Base-by-base conservation (phyloP, 2,113 vertebrate species). In the Callipepla californica region DNA sequence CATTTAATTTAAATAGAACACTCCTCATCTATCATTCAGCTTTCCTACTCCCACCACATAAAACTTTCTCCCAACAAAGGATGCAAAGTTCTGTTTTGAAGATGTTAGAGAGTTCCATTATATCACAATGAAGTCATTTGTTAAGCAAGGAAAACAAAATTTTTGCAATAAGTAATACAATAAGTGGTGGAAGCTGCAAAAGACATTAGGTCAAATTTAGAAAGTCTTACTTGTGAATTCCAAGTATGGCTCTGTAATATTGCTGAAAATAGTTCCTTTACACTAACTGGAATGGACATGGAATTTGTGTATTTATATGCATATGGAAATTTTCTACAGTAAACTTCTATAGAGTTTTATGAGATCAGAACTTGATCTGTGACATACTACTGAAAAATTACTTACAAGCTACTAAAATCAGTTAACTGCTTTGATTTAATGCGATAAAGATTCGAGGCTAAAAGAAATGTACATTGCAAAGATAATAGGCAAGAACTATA, bases 161-260 rank as follows among this genome's bases (percentile, higher is more conserved):
- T 97, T 93, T 89, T 95, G 59, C 48, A 89, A 89, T 87, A 95
- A 86, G 63, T 95, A 93, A 79, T 91, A 88, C 30, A 89, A 47
- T 91, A 90, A 65, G 32, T 85, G 40, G 65, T 92, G 4, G 91
- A 97, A 93, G 67, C 85, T 93, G 89, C 95, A 96, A 97, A 98
- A 96, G 57, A 81, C 85, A 97, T 97, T 97, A 97, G 95, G 91
- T 94, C 92, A 97, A 95, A 92, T 92, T 96, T 96, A 97, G 96
- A 96, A 96, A 95, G 61, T 73, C 79, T 94, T 93, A 93, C 84
- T 95, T 96, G 67, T 93, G 95, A 96, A 97, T 98, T 97, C 86
- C 85, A 97, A 97, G 92, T 62, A 90, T 67, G 90, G 38, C 96
- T 88, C 65, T 95, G 80, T 91, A 96, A 94, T 95, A 90, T 68